These are phyloP conservation scores for Mycogona germanica DNA, from an alignment of 2,888 invertebrate species.

Conservation along the genomic window DNA sequence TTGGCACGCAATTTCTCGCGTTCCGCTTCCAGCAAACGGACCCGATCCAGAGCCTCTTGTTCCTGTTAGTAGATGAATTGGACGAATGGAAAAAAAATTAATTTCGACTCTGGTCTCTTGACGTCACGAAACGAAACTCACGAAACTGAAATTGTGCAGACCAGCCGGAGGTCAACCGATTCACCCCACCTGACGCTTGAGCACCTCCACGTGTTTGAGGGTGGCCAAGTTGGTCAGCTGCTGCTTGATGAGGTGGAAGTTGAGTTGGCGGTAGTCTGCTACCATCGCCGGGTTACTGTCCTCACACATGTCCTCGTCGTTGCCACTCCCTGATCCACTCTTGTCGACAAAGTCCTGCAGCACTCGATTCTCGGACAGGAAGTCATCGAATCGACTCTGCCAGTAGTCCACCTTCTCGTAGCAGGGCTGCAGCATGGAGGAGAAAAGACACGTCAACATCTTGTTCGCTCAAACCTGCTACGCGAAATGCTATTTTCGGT, in stretches of 20 bases:
- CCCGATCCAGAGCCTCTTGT: constrained; percentile 13
- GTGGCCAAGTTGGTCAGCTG: constrained; percentile 23
- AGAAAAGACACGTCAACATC: neutral
- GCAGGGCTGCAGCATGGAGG: constrained; percentile 18
- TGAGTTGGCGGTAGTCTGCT: constrained; percentile 20
- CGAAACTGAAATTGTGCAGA: neutral
- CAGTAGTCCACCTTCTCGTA: constrained; percentile 22
- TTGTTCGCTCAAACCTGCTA: no score
- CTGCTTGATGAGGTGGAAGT: constrained; percentile 20
- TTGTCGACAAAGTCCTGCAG: constrained; percentile 19
- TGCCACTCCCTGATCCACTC: constrained; percentile 9
- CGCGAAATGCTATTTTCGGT: no score
- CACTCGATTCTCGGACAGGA: constrained; percentile 21
- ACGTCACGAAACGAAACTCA: neutral
- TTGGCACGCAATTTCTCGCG: constrained; percentile 20
- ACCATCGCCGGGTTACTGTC: constrained; percentile 4
- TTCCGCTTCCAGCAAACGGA: constrained; percentile 21
- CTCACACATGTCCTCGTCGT: constrained; percentile 15
- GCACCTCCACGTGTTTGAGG: constrained; percentile 14
- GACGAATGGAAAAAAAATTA: no score
- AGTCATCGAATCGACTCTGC: constrained; percentile 19
- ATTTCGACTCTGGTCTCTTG: neutral
- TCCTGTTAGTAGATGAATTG: constrained; percentile 15
- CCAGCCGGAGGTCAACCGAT: neutral
- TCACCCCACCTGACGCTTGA: constrained; percentile 17